Evolutionary conservation across 2,113 vertebrate species (phyloP).

Genomic region (Mormoops blainvillei): DNA sequence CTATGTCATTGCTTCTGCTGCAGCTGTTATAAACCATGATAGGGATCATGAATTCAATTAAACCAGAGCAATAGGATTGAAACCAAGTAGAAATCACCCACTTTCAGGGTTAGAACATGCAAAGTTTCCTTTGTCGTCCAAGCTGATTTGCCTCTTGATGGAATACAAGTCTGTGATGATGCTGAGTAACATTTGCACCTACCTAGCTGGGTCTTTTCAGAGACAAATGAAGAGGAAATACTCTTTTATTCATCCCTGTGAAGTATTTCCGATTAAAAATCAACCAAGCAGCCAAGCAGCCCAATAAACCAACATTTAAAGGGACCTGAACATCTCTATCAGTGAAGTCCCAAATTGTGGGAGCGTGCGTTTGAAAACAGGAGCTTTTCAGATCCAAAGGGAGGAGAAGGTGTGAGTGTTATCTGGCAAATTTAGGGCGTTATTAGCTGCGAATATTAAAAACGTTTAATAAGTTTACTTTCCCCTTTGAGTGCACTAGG

Average conservation of each 20-base stretch:
- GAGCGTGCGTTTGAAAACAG: not conserved
- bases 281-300: not conserved
- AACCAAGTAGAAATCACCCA: not conserved
- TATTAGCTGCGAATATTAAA: conserved; percentile 2
- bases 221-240: not conserved
- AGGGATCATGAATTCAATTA: conserved; percentile 22
- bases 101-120: not conserved
- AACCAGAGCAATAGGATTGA: not conserved
- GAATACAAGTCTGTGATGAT: not conserved
- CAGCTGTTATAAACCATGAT: not conserved
- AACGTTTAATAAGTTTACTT: not conserved
- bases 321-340: not conserved
- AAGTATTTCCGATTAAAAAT: conserved; percentile 4
- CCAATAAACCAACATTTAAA: not conserved
- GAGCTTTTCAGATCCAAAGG: conserved; percentile 4
- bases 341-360: not conserved
- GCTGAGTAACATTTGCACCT: not conserved
- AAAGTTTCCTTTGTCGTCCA: not conserved
- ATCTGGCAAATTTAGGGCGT: not conserved
- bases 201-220: not conserved
- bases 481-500: not conserved
- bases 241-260: not conserved
- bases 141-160: not conserved
- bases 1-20: conserved; percentile 33
- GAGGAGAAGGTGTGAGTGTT: not conserved